Conservation (phyloP, 92 coral and sea anemone genomes). For the Micromussa lordhowensis region DNA sequence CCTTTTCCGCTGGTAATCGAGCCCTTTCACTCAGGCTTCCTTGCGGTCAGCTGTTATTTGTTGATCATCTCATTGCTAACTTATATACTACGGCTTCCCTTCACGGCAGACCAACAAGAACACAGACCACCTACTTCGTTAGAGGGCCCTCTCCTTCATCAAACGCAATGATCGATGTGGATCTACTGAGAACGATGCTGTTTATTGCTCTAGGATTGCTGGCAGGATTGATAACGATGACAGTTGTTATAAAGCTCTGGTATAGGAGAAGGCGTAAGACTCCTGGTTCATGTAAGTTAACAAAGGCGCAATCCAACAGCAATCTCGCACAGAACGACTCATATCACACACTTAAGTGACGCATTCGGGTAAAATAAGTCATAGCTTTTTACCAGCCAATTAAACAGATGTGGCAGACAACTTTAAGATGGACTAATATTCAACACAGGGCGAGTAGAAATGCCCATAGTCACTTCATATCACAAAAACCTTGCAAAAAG, state of each 20-base stretch:
- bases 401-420: too few relatives aligned
- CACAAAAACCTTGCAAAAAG: too few relatives aligned
- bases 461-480: too few relatives aligned
- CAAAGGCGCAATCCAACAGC: neutral
- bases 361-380: too few relatives aligned
- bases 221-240: neutral
- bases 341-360: neutral
- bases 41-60: too few relatives aligned
- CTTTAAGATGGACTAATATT: too few relatives aligned
- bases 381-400: too few relatives aligned
- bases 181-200: neutral
- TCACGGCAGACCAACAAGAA: neutral
- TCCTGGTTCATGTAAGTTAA: constrained; percentile 16
- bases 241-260: neutral
- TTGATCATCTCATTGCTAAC: neutral
- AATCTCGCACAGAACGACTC: neutral
- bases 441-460: too few relatives aligned
- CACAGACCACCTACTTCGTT: neutral
- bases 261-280: neutral
- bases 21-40: too few relatives aligned
- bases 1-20: too few relatives aligned
- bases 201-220: constrained; percentile 12
- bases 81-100: neutral
- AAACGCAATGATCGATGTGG: neutral
- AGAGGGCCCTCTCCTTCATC: neutral